Evolutionary conservation across 2,113 vertebrate species (phyloP).

Genomic region (Gymnarchus niloticus): DNA sequence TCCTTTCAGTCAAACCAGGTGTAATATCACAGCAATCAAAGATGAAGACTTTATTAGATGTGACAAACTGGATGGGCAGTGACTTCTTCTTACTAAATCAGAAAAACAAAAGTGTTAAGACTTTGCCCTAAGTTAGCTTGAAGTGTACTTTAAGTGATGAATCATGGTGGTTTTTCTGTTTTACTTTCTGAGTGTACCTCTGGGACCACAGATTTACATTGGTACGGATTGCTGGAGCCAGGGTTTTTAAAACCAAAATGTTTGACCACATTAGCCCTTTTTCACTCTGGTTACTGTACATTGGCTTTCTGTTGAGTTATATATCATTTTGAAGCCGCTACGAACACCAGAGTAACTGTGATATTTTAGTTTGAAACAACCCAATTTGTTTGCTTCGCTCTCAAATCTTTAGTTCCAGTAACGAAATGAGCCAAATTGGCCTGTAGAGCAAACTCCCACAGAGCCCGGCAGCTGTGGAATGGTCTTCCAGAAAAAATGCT

Average conservation of each 20-base stretch:
- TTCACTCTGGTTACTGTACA: background rate
- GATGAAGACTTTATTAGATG: background rate
- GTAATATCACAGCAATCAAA: background rate
- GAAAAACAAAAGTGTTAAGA: background rate
- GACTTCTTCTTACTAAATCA: too few species aligned
- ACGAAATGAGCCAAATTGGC: too few species aligned
- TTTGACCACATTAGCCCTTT: background rate
- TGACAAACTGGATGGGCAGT: background rate
- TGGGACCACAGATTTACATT: background rate
- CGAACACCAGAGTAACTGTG: background rate
- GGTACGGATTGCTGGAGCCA: too few species aligned
- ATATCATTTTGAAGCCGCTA: background rate
- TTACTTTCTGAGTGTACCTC: background rate
- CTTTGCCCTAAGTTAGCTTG: background rate
- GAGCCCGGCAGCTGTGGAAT: too few species aligned
- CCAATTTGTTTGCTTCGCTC: too few species aligned
- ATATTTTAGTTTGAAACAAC: background rate
- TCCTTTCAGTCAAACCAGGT: too few species aligned
- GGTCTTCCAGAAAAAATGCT: too few species aligned
- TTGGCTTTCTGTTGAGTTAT: too few species aligned
- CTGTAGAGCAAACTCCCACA: too few species aligned
- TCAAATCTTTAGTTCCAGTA: too few species aligned
- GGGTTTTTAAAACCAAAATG: background rate
- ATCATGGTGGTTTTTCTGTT: background rate
- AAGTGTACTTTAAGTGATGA: background rate